Base-by-base conservation (phyloP, 1,140 invertebrate genomes). In the Atopsyche davidsoni region DNA sequence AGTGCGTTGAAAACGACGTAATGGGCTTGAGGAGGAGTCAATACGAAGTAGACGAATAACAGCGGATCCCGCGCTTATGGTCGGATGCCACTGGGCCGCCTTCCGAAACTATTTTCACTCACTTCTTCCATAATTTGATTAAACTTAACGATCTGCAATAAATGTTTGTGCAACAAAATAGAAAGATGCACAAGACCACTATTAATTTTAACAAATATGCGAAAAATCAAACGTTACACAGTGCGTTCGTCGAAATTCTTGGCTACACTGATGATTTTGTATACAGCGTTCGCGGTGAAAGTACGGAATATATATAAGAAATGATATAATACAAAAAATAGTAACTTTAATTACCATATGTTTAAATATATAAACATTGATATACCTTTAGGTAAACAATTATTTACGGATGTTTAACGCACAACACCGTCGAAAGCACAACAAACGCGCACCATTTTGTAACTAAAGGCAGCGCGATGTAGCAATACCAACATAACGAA, bases 381-480 rank as follows among this genome's bases (percentile, higher is more conserved):
- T 55, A 55, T 18, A 63, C 58, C 36, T 56, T 58, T 21, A 56
- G 57, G n/a, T 18, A 4, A 44, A 42, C 35, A 21, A 19, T 43
- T 54, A 43, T 47, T 54, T 54, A 44, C 45, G 41, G 44, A 25
- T 24, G 41, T 36, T 48, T 49, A 47, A 48, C 23, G 22, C 34
- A 39, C 40, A 48, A 43, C 52, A 47, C 52, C 44, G 42, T 45
- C 43, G 31, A 46, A 71, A 72, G 69, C 69, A 74, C 69, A 74
- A 74, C 71, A 74, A 74, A 72, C 68, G 68, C 60, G 66, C 66
- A 70, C 71, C 71, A 74, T 74, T 68, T 74, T 74, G 71, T 67
- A 69, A 64, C 65, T 62, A 66, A 64, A 51, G 41, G 55, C 45
- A 47, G 55, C 51, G 42, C 51, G 46, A 51, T 17, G 14, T 43